Percentiles rank a stretch among this genome's conserved stretches.
These are phyloP conservation scores for Xenotilapia flavipinnis DNA, from an alignment of 2,113 vertebrate genomes.

Conservation along the genomic window DNA sequence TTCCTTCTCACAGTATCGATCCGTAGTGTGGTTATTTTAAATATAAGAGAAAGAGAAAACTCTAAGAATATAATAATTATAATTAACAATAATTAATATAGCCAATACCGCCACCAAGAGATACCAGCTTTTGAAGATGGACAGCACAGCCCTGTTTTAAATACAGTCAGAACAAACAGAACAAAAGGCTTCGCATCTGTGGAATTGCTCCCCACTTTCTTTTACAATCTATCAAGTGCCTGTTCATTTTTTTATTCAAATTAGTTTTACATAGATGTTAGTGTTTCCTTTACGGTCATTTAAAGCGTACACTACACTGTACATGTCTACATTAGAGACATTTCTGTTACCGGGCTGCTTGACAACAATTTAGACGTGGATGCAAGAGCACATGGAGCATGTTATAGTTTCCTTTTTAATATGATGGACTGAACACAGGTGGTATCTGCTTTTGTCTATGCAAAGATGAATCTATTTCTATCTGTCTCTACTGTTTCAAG, in stretches of 20 bases:
- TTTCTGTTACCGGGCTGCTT: not conserved
- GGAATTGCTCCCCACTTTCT: not conserved
- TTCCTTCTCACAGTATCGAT: not conserved
- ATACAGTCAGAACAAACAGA: not conserved
- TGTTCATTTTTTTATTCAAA: not conserved
- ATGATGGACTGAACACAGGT: fast-evolving
- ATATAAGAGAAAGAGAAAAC: not conserved
- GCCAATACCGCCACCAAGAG: not conserved
- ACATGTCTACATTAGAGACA: fast-evolving
- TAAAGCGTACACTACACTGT: fast-evolving
- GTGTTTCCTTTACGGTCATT: not conserved
- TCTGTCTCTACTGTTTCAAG: fast-evolving
- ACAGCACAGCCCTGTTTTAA: not conserved
- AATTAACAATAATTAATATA: not conserved
- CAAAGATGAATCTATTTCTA: not conserved
- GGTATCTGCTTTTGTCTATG: not conserved
- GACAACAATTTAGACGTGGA: not conserved
- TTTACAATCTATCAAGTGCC: not conserved
- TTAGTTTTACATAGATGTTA: not conserved
- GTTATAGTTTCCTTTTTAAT: not conserved
- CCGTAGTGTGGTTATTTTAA: not conserved
- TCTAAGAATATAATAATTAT: not conserved
- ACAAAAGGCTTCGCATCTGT: fast-evolving
- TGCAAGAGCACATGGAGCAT: not conserved
- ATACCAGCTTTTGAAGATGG: not conserved